Conservation (phyloP, 1,140 invertebrate species). For the Zaprionus nigranus region DNA sequence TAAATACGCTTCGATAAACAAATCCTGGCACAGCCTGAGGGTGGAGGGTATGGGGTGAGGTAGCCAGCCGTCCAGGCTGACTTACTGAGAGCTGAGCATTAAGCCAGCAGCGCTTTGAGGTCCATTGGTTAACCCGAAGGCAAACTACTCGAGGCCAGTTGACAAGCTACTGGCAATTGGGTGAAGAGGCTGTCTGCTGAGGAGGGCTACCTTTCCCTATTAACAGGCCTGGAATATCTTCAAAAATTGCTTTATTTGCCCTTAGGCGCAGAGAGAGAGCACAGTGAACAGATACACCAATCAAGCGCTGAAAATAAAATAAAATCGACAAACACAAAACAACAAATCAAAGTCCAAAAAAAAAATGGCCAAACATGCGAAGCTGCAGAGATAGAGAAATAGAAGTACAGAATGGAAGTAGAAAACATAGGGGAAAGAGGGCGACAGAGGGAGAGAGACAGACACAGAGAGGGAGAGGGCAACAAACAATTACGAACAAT, state of each 20-base stretch:
- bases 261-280: slow-evolving; percentile 18
- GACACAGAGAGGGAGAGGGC: slow-evolving; percentile 1
- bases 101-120: slow-evolving; percentile 23
- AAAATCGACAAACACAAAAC: slow-evolving; percentile 28
- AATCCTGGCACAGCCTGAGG: slow-evolving; percentile 42
- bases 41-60: background rate
- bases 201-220: background rate
- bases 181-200: background rate
- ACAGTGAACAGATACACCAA: slow-evolving; percentile 64
- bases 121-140: slow-evolving; percentile 35
- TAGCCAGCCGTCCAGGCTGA: background rate
- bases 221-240: background rate
- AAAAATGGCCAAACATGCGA: slow-evolving; percentile 27
- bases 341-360: slow-evolving; percentile 48
- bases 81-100: slow-evolving; percentile 27
- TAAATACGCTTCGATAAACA: slow-evolving; percentile 70
- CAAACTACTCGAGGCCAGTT: slow-evolving; percentile 26
- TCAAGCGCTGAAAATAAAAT: slow-evolving; percentile 46
- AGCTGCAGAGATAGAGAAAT: slow-evolving; percentile 11
- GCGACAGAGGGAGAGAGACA: background rate
- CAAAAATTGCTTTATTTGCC: slow-evolving; percentile 12
- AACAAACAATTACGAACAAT: slow-evolving; percentile 70
- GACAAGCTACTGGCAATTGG: background rate
- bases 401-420: background rate
- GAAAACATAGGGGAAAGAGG: background rate